Evolutionary conservation across 2,888 invertebrate species (phyloP).

Genomic region (Harpalus rubripes): DNA sequence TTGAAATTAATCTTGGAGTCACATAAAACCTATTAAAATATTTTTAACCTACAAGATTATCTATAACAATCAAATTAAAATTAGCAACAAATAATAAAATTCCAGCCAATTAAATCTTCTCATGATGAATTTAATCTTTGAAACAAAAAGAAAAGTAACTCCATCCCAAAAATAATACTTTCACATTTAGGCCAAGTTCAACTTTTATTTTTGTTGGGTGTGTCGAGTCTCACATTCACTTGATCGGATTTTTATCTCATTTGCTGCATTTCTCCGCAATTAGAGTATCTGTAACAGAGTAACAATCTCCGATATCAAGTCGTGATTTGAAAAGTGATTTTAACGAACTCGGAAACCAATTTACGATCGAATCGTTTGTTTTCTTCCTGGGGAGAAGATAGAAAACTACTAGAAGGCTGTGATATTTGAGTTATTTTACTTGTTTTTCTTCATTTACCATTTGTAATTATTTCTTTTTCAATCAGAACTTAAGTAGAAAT

Average conservation of each 20-base stretch:
- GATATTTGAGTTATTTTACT: too few species aligned
- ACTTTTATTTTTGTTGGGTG: conserved; percentile 61
- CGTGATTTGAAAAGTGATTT: background rate
- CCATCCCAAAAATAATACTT: conserved; percentile 49
- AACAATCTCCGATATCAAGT: conserved; percentile 3
- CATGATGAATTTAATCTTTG: background rate
- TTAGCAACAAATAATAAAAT: background rate
- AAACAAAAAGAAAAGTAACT: conserved; percentile 54
- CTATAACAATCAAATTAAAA: background rate
- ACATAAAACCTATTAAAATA: background rate
- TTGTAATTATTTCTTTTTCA: too few species aligned
- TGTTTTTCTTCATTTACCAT: too few species aligned
- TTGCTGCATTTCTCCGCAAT: conserved; percentile 16
- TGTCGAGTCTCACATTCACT: conserved; percentile 7
- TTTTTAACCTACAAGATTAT: background rate
- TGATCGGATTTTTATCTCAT: conserved; percentile 1
- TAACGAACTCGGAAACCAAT: background rate
- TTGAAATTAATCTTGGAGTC: background rate
- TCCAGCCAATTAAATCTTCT: background rate
- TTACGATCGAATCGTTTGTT: background rate
- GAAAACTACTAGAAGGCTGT: too few species aligned
- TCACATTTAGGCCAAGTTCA: conserved; percentile 64
- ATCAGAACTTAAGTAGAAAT: too few species aligned
- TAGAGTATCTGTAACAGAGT: background rate
- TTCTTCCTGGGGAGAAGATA: background rate